These are phyloP conservation scores for Forbesichthys agassizii DNA, from an alignment of 2,113 vertebrate genomes.

Conservation along the genomic window DNA sequence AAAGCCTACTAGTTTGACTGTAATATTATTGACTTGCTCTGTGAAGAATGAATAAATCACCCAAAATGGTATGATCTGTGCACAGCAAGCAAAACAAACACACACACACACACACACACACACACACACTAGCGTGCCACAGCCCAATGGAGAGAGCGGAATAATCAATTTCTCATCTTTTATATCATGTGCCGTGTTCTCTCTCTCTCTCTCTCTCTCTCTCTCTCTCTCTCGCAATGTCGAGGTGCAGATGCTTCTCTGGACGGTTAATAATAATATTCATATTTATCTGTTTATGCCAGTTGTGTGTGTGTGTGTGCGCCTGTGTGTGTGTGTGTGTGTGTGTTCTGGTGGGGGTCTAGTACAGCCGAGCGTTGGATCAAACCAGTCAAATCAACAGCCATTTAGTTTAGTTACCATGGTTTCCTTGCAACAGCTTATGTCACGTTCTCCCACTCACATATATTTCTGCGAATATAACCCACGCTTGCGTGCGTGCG, in stretches of 20 bases:
- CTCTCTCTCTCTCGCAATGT: background rate
- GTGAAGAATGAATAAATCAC: background rate
- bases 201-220: background rate
- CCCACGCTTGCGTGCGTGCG: background rate
- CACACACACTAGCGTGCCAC: background rate
- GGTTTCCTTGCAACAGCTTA: conserved; percentile 62
- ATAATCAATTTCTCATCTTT: too few species aligned
- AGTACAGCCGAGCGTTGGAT: conserved; percentile 17
- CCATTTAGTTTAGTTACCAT: conserved; percentile 56
- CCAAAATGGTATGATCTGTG: background rate
- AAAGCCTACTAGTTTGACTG: too few species aligned
- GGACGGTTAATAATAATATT: too few species aligned
- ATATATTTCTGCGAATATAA: conserved; percentile 3
- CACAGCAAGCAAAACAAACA: background rate
- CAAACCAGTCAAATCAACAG: conserved; percentile 55
- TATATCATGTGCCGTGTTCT: too few species aligned
- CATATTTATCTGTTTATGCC: too few species aligned
- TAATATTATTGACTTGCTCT: too few species aligned
- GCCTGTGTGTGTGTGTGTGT: too few species aligned
- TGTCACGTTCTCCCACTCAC: conserved; percentile 51
- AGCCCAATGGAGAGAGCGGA: too few species aligned
- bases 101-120: background rate
- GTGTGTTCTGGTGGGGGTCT: background rate
- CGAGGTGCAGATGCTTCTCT: background rate
- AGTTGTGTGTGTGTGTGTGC: too few species aligned